Conservation (phyloP, 92 coral and sea anemone genomes). For the Phymanthus crucifer region DNA sequence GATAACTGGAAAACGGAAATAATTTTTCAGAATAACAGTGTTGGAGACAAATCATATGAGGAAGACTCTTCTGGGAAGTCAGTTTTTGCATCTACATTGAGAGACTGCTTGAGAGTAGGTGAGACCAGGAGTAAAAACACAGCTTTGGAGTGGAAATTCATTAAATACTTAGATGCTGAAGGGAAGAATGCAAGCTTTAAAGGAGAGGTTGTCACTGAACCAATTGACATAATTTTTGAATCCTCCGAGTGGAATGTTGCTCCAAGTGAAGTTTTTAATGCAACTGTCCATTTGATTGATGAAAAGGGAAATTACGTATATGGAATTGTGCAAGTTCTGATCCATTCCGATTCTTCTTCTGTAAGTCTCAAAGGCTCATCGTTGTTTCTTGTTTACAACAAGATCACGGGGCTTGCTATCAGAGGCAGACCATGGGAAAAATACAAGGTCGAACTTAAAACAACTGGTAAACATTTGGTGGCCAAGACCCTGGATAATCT, state of each 20-base stretch:
- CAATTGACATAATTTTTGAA: slow-evolving; percentile 52
- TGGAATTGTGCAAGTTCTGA: slow-evolving; percentile 69
- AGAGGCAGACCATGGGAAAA: slow-evolving; percentile 43
- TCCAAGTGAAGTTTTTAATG: slow-evolving; percentile 72
- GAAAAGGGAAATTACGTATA: slow-evolving; percentile 67
- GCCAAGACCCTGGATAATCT: slow-evolving; percentile 39
- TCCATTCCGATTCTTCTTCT: slow-evolving; percentile 1
- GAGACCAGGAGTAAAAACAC: slow-evolving; percentile 56
- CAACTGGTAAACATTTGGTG: slow-evolving; percentile 60
- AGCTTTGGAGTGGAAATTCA: slow-evolving; percentile 69
- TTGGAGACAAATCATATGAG: slow-evolving; percentile 13
- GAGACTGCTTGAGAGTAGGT: slow-evolving; percentile 65
- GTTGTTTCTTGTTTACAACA: slow-evolving; percentile 54
- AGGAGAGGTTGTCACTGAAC: slow-evolving; percentile 74
- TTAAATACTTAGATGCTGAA: slow-evolving; percentile 46
- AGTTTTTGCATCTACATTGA: slow-evolving; percentile 78
- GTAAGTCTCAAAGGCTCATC: slow-evolving; percentile 52
- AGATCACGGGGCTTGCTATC: slow-evolving; percentile 42
- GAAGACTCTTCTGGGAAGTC: slow-evolving; percentile 58
- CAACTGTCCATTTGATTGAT: slow-evolving; percentile 65
- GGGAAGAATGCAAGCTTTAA: slow-evolving; percentile 44
- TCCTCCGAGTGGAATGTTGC: slow-evolving; percentile 79
- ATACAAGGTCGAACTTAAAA: slow-evolving; percentile 53
- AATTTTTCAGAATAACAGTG: slow-evolving; percentile 64
- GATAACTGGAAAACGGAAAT: slow-evolving; percentile 64